Evolutionary conservation across 2,888 invertebrate genomes (phyloP).

Genomic region (Eulithis prunata): DNA sequence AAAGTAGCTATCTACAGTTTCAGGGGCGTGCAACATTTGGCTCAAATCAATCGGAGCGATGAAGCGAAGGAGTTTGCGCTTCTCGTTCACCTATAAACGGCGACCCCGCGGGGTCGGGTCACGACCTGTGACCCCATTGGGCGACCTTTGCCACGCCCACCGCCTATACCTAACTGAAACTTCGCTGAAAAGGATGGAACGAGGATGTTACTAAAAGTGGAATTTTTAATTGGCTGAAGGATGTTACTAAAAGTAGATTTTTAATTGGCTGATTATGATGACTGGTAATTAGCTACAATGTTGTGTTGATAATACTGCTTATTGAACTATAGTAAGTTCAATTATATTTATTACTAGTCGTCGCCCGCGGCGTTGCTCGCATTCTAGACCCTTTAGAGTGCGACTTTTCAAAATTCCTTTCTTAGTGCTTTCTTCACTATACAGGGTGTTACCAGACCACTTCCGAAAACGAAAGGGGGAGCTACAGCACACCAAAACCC

Average conservation of each 20-base stretch:
- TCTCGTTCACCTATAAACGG: constrained; percentile 42
- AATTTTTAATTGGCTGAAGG: constrained; percentile 25
- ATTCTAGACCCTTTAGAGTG: too few relatives aligned
- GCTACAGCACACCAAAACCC: too few relatives aligned
- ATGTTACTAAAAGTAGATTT: too few relatives aligned
- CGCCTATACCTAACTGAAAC: constrained; percentile 59
- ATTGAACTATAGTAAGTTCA: too few relatives aligned
- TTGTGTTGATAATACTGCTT: constrained; percentile 1
- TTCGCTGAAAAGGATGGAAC: constrained; percentile 57
- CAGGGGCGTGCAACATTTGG: constrained; percentile 60
- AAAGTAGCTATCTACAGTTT: constrained; percentile 6
- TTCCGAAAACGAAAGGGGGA: too few relatives aligned
- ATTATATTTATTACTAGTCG: too few relatives aligned
- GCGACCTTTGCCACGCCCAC: constrained; percentile 79
- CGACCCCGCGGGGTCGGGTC: constrained; percentile 62
- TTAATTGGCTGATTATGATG: neutral
- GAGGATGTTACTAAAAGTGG: constrained; percentile 36
- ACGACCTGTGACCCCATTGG: constrained; percentile 82
- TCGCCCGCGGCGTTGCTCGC: too few relatives aligned
- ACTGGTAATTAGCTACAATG: constrained; percentile 3
- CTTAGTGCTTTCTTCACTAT: too few relatives aligned
- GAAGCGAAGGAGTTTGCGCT: constrained; percentile 57
- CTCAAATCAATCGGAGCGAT: constrained; percentile 56
- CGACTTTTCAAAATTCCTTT: too few relatives aligned
- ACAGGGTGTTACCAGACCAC: too few relatives aligned